Evolutionary conservation across 2,113 vertebrate species (phyloP).

Genomic region (Camelus dromedarius): DNA sequence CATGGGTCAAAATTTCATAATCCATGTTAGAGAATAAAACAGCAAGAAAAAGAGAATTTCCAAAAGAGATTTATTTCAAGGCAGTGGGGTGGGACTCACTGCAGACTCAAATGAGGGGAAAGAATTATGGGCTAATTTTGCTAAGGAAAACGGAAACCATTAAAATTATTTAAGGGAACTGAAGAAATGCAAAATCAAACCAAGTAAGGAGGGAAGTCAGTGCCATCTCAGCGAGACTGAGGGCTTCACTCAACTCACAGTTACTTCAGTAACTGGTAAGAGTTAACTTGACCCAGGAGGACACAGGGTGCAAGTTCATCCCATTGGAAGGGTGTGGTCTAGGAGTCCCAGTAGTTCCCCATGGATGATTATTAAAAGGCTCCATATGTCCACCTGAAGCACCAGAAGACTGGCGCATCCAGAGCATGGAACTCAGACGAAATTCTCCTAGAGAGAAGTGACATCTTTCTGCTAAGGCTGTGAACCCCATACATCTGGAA

Average conservation of each 20-base stretch:
- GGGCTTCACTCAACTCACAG: background rate
- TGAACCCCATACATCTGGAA: accelerated
- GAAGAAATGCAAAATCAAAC: background rate
- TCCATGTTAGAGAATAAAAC: background rate
- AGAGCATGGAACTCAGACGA: background rate
- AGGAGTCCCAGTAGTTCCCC: background rate
- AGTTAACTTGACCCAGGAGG: background rate
- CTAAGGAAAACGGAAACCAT: background rate
- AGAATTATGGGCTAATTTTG: background rate
- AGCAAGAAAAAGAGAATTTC: background rate
- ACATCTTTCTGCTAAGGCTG: background rate
- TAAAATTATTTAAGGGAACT: background rate
- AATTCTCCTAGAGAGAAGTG: background rate
- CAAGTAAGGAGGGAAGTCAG: background rate
- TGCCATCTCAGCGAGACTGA: background rate
- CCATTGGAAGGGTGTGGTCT: background rate
- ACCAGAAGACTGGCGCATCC: background rate
- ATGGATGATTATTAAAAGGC: background rate
- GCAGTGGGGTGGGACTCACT: background rate
- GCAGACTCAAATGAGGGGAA: background rate
- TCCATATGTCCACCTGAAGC: background rate
- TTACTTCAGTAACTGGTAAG: background rate
- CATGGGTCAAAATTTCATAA: background rate
- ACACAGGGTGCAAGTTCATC: background rate
- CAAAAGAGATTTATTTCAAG: background rate